phyloP scores from a whole-genome alignment of 1,140 invertebrate species.

The Hyposmocoma kahamanoa region DNA sequence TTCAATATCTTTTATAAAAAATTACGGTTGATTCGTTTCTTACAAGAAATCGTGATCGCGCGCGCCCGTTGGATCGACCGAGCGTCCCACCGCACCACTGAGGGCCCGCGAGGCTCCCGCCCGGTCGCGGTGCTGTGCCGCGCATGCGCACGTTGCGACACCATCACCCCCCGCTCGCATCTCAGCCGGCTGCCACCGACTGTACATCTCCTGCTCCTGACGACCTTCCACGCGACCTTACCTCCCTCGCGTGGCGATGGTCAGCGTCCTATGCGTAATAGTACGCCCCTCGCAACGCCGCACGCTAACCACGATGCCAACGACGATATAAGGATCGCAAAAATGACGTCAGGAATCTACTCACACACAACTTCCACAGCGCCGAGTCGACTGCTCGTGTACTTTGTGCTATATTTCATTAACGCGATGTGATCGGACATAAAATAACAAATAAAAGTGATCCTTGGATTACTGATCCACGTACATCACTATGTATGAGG shows the following conservation, averaged over 20 bases:
- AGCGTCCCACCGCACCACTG: constrained; percentile 62
- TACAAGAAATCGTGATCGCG: constrained; percentile 27
- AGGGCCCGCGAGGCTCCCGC: constrained; percentile 45
- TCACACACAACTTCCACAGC: constrained; percentile 8
- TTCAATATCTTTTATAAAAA: constrained; percentile 11
- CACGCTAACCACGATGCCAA: constrained; percentile 6
- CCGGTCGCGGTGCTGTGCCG: constrained; percentile 24
- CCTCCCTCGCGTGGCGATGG: constrained; percentile 15
- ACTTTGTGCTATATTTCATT: constrained; percentile 19
- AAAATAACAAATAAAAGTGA: constrained; percentile 19
- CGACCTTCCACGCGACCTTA: constrained; percentile 14
- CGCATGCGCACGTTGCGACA: constrained; percentile 48
- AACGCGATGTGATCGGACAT: constrained; percentile 12
- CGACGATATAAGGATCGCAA: constrained; percentile 23
- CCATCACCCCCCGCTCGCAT: constrained; percentile 19
- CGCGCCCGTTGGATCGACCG: constrained; percentile 59
- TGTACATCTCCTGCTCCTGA: not conserved
- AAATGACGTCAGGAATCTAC: constrained; percentile 27
- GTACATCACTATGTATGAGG: too few species aligned
- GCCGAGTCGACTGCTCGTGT: constrained; percentile 1
- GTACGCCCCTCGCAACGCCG: constrained; percentile 1
- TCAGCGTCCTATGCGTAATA: too few species aligned
- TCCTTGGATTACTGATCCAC: too few species aligned
- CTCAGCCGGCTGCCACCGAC: constrained; percentile 6
- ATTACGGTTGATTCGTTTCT: constrained; percentile 34